Evolutionary conservation across 2,888 invertebrate genomes (phyloP).

Genomic region (Smittia aterrima): DNA sequence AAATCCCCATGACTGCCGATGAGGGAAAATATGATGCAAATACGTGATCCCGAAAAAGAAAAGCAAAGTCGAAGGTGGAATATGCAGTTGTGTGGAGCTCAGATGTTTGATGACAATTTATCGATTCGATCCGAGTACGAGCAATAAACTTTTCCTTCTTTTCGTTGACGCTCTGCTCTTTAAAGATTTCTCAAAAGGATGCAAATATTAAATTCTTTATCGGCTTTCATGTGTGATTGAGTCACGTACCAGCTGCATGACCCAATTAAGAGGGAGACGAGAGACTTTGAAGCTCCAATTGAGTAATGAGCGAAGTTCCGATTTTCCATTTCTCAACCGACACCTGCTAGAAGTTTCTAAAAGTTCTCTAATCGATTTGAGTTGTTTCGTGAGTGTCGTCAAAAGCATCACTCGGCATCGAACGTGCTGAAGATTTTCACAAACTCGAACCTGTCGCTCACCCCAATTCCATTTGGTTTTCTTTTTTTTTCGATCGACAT

Average conservation of each 20-base stretch:
- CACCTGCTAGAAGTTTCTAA: no score
- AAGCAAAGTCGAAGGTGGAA: background rate
- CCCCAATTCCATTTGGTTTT: no score
- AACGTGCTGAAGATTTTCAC: no score
- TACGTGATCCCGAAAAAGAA: slow-evolving; percentile 7
- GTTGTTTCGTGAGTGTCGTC: no score
- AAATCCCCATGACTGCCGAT: slow-evolving; percentile 2
- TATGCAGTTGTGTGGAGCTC: background rate
- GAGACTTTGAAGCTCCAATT: background rate
- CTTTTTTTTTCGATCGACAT: no score
- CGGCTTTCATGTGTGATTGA: slow-evolving; percentile 7
- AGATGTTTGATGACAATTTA: background rate
- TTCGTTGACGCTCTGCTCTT: background rate
- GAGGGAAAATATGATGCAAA: slow-evolving; percentile 23
- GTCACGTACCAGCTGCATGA: slow-evolving; percentile 17
- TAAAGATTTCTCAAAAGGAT: background rate
- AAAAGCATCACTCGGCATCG: no score
- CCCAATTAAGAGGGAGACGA: background rate
- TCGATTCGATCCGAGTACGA: background rate
- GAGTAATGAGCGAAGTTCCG: background rate
- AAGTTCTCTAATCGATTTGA: no score
- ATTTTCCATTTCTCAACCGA: no score
- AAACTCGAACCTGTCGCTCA: no score
- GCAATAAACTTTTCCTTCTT: background rate
- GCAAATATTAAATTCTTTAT: background rate